Evolutionary conservation across 1,140 invertebrate species (phyloP).

Genomic region (Drosophila setifemur): DNA sequence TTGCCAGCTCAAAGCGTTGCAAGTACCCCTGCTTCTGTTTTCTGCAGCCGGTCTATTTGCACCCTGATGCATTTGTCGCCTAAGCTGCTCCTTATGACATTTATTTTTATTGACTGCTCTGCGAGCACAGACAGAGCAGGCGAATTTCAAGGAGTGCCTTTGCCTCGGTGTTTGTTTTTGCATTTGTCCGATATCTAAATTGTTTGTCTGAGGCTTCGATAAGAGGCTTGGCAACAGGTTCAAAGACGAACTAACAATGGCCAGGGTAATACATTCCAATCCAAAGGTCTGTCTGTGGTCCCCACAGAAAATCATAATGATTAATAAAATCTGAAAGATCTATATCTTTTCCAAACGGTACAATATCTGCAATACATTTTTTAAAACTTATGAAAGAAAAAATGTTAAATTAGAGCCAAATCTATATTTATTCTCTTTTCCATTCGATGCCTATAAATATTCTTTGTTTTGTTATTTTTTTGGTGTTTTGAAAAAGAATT

Average conservation of each 20-base stretch:
- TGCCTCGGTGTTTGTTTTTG: background rate
- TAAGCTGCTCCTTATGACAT: constrained; percentile 77
- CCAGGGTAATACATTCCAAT: constrained; percentile 19
- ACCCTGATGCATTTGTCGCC: constrained; percentile 53
- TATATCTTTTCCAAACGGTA: no score
- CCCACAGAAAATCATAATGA: background rate
- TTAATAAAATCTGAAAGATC: no score
- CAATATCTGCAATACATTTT: no score
- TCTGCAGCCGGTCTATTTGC: constrained; percentile 49
- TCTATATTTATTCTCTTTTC: no score
- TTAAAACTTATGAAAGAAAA: no score
- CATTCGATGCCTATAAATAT: no score
- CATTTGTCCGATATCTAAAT: constrained; percentile 32
- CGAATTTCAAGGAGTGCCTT: constrained; percentile 19
- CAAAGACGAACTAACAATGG: constrained; percentile 32
- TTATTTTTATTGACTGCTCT: constrained; percentile 76
- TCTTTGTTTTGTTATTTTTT: no score
- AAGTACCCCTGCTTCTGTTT: background rate
- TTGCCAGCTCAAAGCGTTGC: constrained; percentile 47
- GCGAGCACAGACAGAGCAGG: constrained; percentile 15
- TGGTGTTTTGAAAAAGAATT: no score
- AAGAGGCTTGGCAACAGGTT: constrained; percentile 63
- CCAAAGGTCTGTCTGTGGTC: background rate
- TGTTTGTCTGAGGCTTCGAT: constrained; percentile 35
- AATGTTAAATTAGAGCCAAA: no score